Evolutionary conservation across 1,140 invertebrate species (phyloP).

Genomic region (Drosophila burlai): DNA sequence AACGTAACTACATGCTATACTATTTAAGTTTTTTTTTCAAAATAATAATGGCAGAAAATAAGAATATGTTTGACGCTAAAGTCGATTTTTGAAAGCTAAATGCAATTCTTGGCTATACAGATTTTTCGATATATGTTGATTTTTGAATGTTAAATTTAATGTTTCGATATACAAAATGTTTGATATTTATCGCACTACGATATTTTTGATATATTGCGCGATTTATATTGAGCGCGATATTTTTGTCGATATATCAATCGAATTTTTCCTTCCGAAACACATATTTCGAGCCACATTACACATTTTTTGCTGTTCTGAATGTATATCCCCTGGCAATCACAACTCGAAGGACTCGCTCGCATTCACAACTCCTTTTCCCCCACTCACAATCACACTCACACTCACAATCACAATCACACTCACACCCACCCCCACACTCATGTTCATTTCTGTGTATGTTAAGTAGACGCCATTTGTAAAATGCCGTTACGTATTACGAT

Average conservation of each 20-base stretch:
- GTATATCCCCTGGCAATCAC: conserved; percentile 2
- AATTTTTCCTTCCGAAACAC: too few relatives aligned
- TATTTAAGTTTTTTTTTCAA: too few relatives aligned
- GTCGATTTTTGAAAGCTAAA: neutral
- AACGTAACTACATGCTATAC: neutral
- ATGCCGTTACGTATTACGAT: conserved; percentile 77
- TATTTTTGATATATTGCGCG: too few relatives aligned
- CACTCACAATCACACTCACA: neutral
- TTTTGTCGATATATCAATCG: too few relatives aligned
- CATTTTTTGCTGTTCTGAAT: neutral
- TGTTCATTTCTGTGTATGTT: conserved; percentile 43
- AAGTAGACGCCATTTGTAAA: conserved; percentile 73
- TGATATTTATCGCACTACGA: too few relatives aligned
- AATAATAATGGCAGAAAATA: too few relatives aligned
- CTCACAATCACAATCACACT: neutral
- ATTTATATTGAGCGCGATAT: too few relatives aligned
- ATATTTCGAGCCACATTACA: neutral
- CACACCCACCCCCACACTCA: conserved; percentile 35
- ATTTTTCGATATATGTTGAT: too few relatives aligned
- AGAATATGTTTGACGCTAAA: neutral
- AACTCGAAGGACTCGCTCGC: conserved; percentile 13
- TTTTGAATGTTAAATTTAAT: neutral
- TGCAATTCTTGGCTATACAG: too few relatives aligned
- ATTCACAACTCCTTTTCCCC: conserved; percentile 27
- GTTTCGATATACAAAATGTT: neutral